Conservation (phyloP, 2,113 vertebrate species). For the Microtus ochrogaster region DNA sequence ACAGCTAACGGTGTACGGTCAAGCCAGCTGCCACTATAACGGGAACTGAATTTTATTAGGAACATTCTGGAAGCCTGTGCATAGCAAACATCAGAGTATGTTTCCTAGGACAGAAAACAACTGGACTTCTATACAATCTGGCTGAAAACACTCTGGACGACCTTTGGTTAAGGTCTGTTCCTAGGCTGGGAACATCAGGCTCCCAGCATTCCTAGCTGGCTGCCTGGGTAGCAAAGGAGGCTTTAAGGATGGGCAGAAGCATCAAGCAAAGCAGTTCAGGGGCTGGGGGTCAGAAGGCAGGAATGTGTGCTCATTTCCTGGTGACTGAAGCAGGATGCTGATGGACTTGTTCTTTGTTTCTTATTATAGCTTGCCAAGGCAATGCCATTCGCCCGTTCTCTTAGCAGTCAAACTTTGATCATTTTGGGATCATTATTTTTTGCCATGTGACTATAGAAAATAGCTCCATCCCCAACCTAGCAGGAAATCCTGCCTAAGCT, state of each 20-base stretch:
- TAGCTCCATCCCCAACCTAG: background rate
- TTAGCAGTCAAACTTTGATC: background rate
- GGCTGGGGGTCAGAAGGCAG: background rate
- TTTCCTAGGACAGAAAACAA: too few species aligned
- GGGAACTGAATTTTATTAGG: too few species aligned
- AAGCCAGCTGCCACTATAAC: background rate
- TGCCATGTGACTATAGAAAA: background rate
- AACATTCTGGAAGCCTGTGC: too few species aligned
- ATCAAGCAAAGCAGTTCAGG: background rate
- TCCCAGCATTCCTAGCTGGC: background rate
- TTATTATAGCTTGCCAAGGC: background rate
- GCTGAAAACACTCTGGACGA: too few species aligned
- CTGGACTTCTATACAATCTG: too few species aligned
- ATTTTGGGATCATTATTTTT: constrained; percentile 14
- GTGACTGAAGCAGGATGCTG: background rate
- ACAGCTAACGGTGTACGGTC: background rate
- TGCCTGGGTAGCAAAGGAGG: background rate
- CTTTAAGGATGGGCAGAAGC: background rate
- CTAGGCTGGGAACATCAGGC: background rate
- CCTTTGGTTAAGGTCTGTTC: background rate
- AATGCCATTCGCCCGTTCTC: background rate
- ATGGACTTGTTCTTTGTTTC: background rate
- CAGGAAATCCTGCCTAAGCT: background rate
- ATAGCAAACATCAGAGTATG: too few species aligned
- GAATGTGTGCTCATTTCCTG: background rate